phyloP scores from a whole-genome alignment of 2,113 vertebrate species.

The Oncorhynchus kisutch region DNA sequence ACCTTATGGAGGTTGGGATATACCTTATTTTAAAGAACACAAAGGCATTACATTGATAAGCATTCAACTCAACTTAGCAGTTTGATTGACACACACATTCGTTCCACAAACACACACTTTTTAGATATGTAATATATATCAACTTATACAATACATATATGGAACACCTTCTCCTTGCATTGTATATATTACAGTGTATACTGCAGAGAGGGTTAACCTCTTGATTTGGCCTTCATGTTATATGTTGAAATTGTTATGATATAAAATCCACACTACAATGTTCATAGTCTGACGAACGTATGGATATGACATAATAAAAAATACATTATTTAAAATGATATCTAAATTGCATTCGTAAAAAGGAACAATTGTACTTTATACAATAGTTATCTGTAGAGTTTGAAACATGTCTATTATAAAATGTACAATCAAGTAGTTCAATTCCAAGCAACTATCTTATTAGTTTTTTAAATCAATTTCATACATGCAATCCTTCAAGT shows the following conservation, averaged over 20 bases:
- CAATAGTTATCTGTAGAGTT: constrained; percentile 29
- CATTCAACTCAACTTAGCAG: neutral
- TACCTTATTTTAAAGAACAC: constrained; percentile 18
- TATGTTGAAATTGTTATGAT: constrained; percentile 10
- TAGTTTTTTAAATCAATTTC: constrained; percentile 28
- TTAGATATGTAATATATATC: constrained; percentile 8
- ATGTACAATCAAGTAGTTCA: constrained; percentile 58
- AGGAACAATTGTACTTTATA: constrained; percentile 53
- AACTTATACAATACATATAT: constrained; percentile 9
- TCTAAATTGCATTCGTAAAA: constrained; percentile 50
- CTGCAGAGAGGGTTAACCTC: neutral
- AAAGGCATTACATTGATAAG: constrained; percentile 15
- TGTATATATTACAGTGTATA: constrained; percentile 3
- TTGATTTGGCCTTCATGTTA: constrained; percentile 25
- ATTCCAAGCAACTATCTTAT: constrained; percentile 44
- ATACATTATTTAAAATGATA: constrained; percentile 54
- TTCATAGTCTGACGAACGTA: constrained; percentile 7
- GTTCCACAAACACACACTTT: constrained; percentile 7
- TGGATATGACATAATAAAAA: constrained; percentile 53
- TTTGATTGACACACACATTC: neutral
- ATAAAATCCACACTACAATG: constrained; percentile 25
- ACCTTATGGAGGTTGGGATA: neutral
- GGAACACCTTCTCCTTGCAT: constrained; percentile 1
- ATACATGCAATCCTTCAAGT: constrained; percentile 33
- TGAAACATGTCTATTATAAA: constrained; percentile 24